A percentile compares a stretch with the other conserved stretches of the same genome.
These are phyloP conservation scores for Drosophila equinoxialis DNA, from an alignment of 1,140 invertebrate genomes.

Conservation along the genomic window DNA sequence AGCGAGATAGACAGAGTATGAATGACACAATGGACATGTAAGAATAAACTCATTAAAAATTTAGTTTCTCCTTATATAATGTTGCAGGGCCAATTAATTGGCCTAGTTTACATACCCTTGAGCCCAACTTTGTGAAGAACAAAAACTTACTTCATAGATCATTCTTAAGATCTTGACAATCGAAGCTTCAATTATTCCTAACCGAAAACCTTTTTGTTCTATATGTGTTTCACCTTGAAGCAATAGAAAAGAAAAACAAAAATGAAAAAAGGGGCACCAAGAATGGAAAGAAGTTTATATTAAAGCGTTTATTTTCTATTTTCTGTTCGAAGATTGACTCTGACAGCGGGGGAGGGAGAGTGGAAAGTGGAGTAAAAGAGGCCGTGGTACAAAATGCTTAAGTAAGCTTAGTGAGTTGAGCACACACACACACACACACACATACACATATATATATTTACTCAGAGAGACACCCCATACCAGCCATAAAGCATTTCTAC, in stretches of 20 bases:
- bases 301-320: constrained; percentile 47
- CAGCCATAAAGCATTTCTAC: constrained; percentile 70
- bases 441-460: neutral
- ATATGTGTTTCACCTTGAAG: neutral
- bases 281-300: constrained; percentile 25
- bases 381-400: constrained; percentile 67
- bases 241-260: neutral
- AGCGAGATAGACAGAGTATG: neutral
- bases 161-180: too few species aligned
- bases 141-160: too few species aligned
- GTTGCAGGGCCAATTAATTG: too few species aligned
- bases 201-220: neutral
- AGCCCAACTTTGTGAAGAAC: too few species aligned
- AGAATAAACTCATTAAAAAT: neutral
- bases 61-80: neutral
- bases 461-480: neutral
- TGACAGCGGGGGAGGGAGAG: constrained; percentile 36
- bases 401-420: constrained; percentile 71
- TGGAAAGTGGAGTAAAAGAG: constrained; percentile 12
- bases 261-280: constrained; percentile 16
- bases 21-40: neutral
- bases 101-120: too few species aligned
- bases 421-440: constrained; percentile 27
- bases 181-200: too few species aligned
- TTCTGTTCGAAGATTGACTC: constrained; percentile 45